Evolutionary conservation across 2,888 invertebrate genomes (phyloP).

Genomic region (Dioctria linearis): DNA sequence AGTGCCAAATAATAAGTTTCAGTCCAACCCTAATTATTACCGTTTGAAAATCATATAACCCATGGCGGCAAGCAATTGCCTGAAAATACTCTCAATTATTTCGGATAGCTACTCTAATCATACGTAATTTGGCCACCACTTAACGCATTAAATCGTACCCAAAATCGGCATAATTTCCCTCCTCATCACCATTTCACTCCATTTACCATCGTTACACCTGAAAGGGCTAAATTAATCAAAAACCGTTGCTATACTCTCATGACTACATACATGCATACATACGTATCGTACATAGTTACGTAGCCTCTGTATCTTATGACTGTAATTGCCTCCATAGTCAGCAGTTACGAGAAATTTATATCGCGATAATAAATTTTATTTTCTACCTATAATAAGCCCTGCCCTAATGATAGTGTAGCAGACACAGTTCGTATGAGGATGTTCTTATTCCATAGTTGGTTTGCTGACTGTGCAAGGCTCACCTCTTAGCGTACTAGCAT

Average conservation of each 20-base stretch:
- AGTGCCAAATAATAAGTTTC: constrained; percentile 4
- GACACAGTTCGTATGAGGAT: constrained; percentile 9
- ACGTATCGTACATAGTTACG: neutral
- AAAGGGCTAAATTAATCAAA: constrained; percentile 31
- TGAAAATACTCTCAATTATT: neutral
- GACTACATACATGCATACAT: constrained; percentile 3
- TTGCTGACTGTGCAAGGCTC: constrained; percentile 1
- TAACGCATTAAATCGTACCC: constrained; percentile 17
- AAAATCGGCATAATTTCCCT: constrained; percentile 37
- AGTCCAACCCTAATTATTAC: constrained; percentile 35
- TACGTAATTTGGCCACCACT: constrained; percentile 22
- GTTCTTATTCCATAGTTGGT: neutral
- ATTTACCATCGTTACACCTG: constrained; percentile 35
- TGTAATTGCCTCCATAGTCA: constrained; percentile 39
- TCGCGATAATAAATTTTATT: constrained; percentile 45
- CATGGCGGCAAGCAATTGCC: neutral
- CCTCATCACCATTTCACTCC: constrained; percentile 33
- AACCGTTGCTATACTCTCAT: neutral
- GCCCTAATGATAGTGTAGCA: constrained; percentile 23
- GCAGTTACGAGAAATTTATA: constrained; percentile 38
- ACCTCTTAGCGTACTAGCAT: neutral
- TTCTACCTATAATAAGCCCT: constrained; percentile 32
- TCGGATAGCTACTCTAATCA: constrained; percentile 14
- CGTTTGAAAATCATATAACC: constrained; percentile 43
- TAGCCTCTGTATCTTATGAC: constrained; percentile 34